phyloP scores from a whole-genome alignment of 2,113 vertebrate species.

The Archocentrus centrarchus region DNA sequence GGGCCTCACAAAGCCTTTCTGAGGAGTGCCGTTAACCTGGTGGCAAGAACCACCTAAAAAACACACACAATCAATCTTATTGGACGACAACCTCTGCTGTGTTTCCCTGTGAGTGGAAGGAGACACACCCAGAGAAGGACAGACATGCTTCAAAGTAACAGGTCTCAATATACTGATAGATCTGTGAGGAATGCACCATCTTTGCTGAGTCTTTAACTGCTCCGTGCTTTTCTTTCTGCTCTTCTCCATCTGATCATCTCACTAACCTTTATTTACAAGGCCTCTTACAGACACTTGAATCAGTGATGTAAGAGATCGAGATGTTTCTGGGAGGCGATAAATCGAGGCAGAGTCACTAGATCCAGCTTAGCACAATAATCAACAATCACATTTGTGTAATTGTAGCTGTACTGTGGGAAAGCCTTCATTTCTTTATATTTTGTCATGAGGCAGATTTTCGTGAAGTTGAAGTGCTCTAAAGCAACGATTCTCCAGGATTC shows the following conservation, averaged over 20 bases:
- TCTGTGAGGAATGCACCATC: constrained; percentile 44
- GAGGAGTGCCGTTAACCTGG: constrained; percentile 76
- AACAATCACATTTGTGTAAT: background rate
- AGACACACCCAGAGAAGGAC: background rate
- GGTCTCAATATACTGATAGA: constrained; percentile 16
- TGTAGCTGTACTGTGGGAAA: background rate
- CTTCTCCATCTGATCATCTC: background rate
- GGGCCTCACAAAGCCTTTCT: constrained; percentile 84
- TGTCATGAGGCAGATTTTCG: too few species aligned
- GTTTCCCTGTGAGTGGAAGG: background rate
- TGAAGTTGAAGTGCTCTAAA: too few species aligned
- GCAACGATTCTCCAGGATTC: background rate
- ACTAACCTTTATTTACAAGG: background rate
- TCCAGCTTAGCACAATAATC: background rate
- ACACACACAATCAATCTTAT: constrained; percentile 33
- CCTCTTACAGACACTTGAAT: background rate
- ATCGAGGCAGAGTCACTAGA: too few species aligned
- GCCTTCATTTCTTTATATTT: too few species aligned
- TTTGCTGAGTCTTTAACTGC: background rate
- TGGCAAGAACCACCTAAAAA: constrained; percentile 71
- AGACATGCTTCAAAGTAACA: background rate
- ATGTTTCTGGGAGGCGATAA: background rate
- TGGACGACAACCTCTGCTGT: background rate
- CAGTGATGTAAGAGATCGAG: background rate
- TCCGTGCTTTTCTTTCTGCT: background rate